Base-by-base conservation (phyloP, 2,888 invertebrate genomes). In the Calliopum simillimum region DNA sequence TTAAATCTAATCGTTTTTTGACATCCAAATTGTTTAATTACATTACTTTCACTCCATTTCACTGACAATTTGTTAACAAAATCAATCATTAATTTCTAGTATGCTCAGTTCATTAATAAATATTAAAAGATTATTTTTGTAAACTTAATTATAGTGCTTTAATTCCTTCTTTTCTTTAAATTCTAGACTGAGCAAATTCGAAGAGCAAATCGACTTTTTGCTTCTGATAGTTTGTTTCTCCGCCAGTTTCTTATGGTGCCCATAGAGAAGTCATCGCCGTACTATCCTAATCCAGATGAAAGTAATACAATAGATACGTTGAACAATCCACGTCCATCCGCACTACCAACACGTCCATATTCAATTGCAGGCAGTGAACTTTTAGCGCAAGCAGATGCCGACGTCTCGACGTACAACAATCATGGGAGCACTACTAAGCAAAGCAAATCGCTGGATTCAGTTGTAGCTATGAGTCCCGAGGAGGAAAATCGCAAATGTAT, bases 151-250 rank as follows among this genome's bases (percentile, higher is more conserved):
- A 8, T 49, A 41, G 4, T n/a, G 4, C 19, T 61, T 55, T 61
- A 47, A 53, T 16, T 11, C 49, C 4, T 91, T 64, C 67, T 55
- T 53, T 53, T 51, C 58, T 71, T n/a, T n/a, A n/a, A n/a, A n/a
- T n/a, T 64, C 19, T 88, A 97, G 97, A 97, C 95, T 86, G 97
- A 97, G 88, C 95, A 96, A 87, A 94, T 98, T 83, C 91, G 97
- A 80, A 89, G 97, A 81, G 93, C 92, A 70, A 98, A 98, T 87
- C 92, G 94, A 80, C 88, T 98, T 73, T 98, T 96, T 90, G 95
- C 96, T 46, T 92, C 95, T 68, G 97, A 98, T 86, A 97, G 96
- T 88, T 90, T 97, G 84, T 97, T 96, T 89, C 89, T 97, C 80
- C 90, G 96, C 77, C 95, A 96, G 85, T 92, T 91, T 87, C 89